phyloP scores from a whole-genome alignment of 2,888 invertebrate species.

The Ormia ochracea region DNA sequence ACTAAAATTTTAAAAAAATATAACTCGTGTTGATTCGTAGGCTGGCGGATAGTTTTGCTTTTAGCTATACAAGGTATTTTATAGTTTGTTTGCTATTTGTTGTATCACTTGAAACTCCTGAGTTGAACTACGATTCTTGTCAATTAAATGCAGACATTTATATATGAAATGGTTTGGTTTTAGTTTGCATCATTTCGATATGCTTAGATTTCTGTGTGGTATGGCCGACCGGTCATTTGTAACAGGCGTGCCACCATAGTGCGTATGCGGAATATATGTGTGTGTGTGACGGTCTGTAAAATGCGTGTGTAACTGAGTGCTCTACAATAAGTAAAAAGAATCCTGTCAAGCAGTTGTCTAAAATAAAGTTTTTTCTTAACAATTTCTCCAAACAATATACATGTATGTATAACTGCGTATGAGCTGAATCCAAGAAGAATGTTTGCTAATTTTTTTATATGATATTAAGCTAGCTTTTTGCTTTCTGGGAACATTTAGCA shows the following conservation, averaged over 20 bases:
- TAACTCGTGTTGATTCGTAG: background rate
- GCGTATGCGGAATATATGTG: slow-evolving; percentile 37
- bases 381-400: no score
- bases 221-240: slow-evolving; percentile 41
- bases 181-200: slow-evolving; percentile 17
- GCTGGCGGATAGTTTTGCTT: background rate
- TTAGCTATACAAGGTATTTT: slow-evolving; percentile 9
- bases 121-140: slow-evolving; percentile 74
- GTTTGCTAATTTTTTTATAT: no score
- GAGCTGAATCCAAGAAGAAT: no score
- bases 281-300: background rate
- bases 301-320: slow-evolving; percentile 2
- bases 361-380: no score
- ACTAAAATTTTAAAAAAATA: slow-evolving; percentile 30
- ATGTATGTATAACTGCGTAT: no score
- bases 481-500: no score
- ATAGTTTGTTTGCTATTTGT: slow-evolving; percentile 16
- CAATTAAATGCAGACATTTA: slow-evolving; percentile 73
- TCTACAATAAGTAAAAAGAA: background rate
- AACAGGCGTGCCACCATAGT: slow-evolving; percentile 22
- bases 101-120: slow-evolving; percentile 71
- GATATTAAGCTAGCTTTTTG: no score
- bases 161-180: slow-evolving; percentile 66
- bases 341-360: background rate
- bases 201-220: slow-evolving; percentile 22